Percentiles rank a stretch among this genome's conserved stretches.
phyloP scores from a whole-genome alignment of 2,888 invertebrate species.

The Drosophila cyrtoloma region DNA sequence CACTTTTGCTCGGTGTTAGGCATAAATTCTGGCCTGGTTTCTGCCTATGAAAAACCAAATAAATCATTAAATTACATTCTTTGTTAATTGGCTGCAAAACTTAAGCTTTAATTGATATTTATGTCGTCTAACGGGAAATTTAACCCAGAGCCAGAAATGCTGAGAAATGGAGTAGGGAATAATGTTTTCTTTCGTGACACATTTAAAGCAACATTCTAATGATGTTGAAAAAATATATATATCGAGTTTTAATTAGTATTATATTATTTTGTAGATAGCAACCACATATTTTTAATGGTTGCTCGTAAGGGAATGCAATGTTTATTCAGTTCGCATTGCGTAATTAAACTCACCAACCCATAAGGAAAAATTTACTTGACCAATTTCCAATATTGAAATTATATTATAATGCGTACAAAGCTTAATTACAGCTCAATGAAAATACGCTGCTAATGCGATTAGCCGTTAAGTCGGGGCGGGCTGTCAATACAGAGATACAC shows the following conservation, averaged over 20 bases:
- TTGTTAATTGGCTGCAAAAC: slow-evolving; percentile 54
- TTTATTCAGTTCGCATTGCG: background rate
- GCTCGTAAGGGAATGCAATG: background rate
- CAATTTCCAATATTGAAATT: slow-evolving; percentile 34
- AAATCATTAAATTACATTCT: slow-evolving; percentile 48
- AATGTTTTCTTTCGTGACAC: background rate
- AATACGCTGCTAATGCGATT: slow-evolving; percentile 65
- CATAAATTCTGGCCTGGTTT: background rate
- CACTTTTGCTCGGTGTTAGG: background rate
- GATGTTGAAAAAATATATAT: background rate
- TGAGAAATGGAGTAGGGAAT: background rate
- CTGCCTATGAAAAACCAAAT: slow-evolving; percentile 1
- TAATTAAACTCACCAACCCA: background rate
- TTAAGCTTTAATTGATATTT: slow-evolving; percentile 63
- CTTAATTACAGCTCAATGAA: slow-evolving; percentile 47
- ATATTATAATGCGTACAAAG: slow-evolving; percentile 50
- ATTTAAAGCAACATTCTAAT: background rate
- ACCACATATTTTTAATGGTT: background rate
- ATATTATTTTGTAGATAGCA: too few species aligned
- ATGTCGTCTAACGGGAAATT: slow-evolving; percentile 39
- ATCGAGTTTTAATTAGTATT: background rate
- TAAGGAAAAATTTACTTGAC: background rate
- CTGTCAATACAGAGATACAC: slow-evolving; percentile 20
- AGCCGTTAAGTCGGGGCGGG: slow-evolving; percentile 32
- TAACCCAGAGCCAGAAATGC: background rate